Conservation (phyloP, 2,113 vertebrate species). For the human region GRCh38 chr1:109338501-109339000, state of each 20-base stretch:
- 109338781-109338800: not conserved
- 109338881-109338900: not conserved
- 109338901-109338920: too few species aligned
- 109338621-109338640: not conserved
- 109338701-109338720: not conserved
- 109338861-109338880: not conserved
- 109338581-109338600: not conserved
- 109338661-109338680: not conserved
- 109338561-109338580: not conserved
- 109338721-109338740: not conserved
- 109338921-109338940: too few species aligned
- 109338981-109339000: too few species aligned
- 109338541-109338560: not conserved
- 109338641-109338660: not conserved
- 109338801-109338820: not conserved
- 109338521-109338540: not conserved
- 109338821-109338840: not conserved
- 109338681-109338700: not conserved
- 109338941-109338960: too few species aligned
- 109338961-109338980: too few species aligned
- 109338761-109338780: not conserved
- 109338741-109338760: not conserved
- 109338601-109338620: not conserved
- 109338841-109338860: not conserved
- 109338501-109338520: not conserved